These are phyloP conservation scores for Tupaia tana DNA, from an alignment of 2,113 vertebrate genomes.

Conservation along the genomic window DNA sequence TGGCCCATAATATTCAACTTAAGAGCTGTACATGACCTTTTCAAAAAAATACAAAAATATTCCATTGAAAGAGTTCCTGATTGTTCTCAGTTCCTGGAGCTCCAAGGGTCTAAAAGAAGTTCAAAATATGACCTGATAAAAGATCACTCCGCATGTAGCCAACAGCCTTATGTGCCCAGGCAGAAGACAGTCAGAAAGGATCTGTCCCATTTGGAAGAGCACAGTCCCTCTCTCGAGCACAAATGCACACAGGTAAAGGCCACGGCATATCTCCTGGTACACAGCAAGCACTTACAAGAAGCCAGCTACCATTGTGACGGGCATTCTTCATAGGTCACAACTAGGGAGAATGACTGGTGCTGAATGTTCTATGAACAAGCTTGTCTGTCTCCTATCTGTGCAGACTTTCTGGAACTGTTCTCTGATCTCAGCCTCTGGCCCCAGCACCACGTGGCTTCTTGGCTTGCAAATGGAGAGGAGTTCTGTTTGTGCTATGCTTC, in stretches of 20 bases:
- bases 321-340: neutral
- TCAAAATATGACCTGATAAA: neutral
- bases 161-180: neutral
- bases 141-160: rapidly evolving
- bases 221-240: rapidly evolving
- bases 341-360: too few species aligned
- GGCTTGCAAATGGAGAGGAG: neutral
- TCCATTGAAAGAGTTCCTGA: neutral
- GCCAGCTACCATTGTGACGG: neutral
- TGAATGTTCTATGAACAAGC: neutral
- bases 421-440: neutral
- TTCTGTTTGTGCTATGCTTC: neutral
- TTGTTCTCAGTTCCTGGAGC: neutral
- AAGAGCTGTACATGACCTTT: neutral
- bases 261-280: neutral
- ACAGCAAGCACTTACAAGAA: neutral
- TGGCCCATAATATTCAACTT: too few species aligned
- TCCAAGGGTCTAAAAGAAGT: neutral
- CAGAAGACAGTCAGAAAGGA: neutral
- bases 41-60: neutral
- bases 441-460: neutral
- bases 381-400: neutral
- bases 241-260: neutral
- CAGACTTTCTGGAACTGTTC: neutral
- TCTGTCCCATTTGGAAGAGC: neutral